Evolutionary conservation across 2,797 vertebrate genomes (phyloP), one percentile per base, ranked within the genome.

Genomic region (Diplodus puntazzo): DNA sequence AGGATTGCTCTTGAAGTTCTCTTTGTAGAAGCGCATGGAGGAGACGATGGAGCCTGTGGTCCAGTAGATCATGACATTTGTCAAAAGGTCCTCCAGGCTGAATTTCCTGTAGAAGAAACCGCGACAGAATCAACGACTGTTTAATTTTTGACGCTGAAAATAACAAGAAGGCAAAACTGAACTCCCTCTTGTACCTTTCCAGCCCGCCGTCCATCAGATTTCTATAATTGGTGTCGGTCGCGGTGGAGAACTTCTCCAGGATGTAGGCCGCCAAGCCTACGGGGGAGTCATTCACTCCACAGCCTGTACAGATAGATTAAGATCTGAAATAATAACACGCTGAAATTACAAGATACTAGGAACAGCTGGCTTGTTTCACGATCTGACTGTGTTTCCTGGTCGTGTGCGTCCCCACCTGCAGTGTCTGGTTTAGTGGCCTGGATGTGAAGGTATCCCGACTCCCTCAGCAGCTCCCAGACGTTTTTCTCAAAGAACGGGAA

Each of bases 1-100:
- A 4, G 64, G 79, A 59, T 95, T 73, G 25, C 13, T 64, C 57
- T 82, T 72, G 0, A 97, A 0, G 79, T 97, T 97, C 87, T 98
- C 97, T 89, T 97, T 98, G 92, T 98, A 98, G 91, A 95, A 97
- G n/a, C 96, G 93, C 97, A 97, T 96, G n/a, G 97, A 98, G 5
- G 97, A 80, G 11, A 95, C 91, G 0, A 97, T 96, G 76, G 95
- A 96, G 46, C 95, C 93, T 1, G 97, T 96, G 60, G 95, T 95
- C 97, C 97, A 98, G 79, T 98, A 98, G 91, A 98, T 97, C 97
- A 98, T 98, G 61, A 97, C 83, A 0, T 95, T 96, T 61, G 96
- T 97, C 82, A 98, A 87, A 58, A 98, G 96, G 12, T 98, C 96
- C 65, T 97, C 96, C 82, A 98, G 93, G 67, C 92, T 92, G 89